phyloP scores from a whole-genome alignment of 92 coral and sea anemone species.

The Heteractis magnifica region DNA sequence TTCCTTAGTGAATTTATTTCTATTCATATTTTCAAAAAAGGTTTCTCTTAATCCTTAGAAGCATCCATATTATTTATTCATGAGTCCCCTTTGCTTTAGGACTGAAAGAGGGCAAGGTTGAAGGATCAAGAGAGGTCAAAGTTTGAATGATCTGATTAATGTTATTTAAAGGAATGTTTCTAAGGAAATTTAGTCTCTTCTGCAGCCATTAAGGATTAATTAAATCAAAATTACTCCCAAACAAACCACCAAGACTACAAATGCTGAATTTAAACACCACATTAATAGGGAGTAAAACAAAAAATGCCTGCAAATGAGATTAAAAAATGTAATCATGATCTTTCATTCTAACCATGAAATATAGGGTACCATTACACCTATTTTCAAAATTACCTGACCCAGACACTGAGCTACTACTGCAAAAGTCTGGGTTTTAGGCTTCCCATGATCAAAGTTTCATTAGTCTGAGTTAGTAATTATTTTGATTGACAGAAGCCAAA shows the following conservation, averaged over 20 bases:
- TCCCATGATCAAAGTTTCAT: too few relatives aligned
- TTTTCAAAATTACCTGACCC: neutral
- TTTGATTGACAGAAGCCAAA: too few relatives aligned
- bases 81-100: neutral
- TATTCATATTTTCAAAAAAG: neutral
- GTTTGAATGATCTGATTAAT: neutral
- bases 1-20: neutral
- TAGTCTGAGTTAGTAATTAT: too few relatives aligned
- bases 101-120: neutral
- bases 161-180: neutral
- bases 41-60: neutral
- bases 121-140: neutral
- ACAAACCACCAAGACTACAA: neutral
- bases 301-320: slow-evolving; percentile 1
- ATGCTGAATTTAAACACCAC: neutral
- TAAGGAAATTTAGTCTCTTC: neutral
- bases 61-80: neutral
- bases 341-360: neutral
- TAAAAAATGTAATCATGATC: neutral
- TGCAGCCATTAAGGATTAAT: neutral
- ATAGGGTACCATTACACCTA: neutral
- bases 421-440: too few relatives aligned
- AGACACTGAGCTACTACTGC: too few relatives aligned
- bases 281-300: neutral
- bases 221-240: neutral